A percentile compares a stretch with the other conserved stretches of the same genome.
Evolutionary conservation across 2,888 invertebrate species (phyloP).

Genomic region (Melieria omissa): DNA sequence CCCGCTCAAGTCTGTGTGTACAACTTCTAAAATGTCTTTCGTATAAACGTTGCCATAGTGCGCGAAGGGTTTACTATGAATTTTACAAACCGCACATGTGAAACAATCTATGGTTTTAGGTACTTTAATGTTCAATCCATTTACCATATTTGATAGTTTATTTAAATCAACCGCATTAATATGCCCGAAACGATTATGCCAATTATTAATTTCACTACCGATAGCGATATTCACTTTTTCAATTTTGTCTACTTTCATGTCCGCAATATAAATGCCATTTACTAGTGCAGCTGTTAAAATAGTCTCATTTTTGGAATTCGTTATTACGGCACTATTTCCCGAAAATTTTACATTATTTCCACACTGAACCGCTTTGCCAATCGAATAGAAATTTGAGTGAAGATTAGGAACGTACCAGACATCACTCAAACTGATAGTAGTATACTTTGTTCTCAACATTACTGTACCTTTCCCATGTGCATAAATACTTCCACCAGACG

Average conservation of each 20-base stretch:
- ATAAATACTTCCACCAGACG: slow-evolving; percentile 30
- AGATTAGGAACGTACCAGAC: slow-evolving; percentile 35
- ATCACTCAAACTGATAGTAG: slow-evolving; percentile 24
- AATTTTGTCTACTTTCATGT: neutral
- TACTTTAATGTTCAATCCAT: slow-evolving; percentile 20
- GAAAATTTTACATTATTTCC: slow-evolving; percentile 24
- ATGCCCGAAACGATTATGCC: slow-evolving; percentile 8
- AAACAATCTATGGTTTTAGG: slow-evolving; percentile 2
- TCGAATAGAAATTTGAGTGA: slow-evolving; percentile 35
- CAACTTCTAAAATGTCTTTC: slow-evolving; percentile 13
- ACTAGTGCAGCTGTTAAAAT: slow-evolving; percentile 23
- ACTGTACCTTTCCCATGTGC: slow-evolving; percentile 35
- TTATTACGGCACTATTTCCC: slow-evolving; percentile 7
- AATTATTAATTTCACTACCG: slow-evolving; percentile 9
- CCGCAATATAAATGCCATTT: slow-evolving; percentile 26
- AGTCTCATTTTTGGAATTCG: slow-evolving; percentile 25
- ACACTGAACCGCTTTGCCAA: slow-evolving; percentile 27
- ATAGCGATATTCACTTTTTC: slow-evolving; percentile 8
- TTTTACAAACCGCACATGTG: slow-evolving; percentile 17
- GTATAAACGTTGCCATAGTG: slow-evolving; percentile 1
- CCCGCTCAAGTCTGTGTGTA: slow-evolving; percentile 19
- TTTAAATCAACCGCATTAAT: slow-evolving; percentile 16
- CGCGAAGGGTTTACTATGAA: neutral
- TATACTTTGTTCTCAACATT: slow-evolving; percentile 25
- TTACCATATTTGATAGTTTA: slow-evolving; percentile 26